Percentiles rank a stretch among this genome's conserved stretches.
phyloP scores from a whole-genome alignment of 2,888 invertebrate species.

The Keiferia lycopersicella region DNA sequence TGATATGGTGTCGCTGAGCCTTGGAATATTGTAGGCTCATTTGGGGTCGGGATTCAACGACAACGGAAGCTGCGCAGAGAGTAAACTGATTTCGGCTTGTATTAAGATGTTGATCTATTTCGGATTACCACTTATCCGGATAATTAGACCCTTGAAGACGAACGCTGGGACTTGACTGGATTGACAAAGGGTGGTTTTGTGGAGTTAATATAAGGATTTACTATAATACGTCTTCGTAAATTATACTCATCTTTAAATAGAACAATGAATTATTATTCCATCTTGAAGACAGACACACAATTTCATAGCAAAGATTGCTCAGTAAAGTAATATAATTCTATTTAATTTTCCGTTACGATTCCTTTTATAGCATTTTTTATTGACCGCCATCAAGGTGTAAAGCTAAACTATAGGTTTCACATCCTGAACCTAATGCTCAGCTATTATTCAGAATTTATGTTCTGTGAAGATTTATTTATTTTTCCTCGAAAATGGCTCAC shows the following conservation, averaged over 20 bases:
- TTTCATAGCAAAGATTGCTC: too few species aligned
- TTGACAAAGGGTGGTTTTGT: not conserved
- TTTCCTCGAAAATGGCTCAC: too few species aligned
- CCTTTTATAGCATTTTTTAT: not conserved
- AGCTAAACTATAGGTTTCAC: too few species aligned
- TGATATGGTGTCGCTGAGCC: conserved; percentile 74
- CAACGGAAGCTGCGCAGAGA: conserved; percentile 41
- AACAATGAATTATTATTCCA: too few species aligned
- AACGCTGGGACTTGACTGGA: not conserved
- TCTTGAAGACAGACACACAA: too few species aligned
- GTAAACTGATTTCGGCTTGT: conserved; percentile 45
- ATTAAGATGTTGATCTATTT: conserved; percentile 29
- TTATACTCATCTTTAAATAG: too few species aligned
- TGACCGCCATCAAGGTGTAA: not conserved
- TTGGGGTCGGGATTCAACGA: conserved; percentile 56
- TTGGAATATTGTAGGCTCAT: conserved; percentile 73
- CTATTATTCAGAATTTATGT: not conserved
- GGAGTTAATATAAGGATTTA: not conserved
- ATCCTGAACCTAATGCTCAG: not conserved
- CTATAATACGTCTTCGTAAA: not conserved
- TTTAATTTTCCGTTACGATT: too few species aligned
- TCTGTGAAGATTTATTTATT: too few species aligned
- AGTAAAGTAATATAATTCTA: too few species aligned
- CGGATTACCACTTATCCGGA: conserved; percentile 23
- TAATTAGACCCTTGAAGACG: conserved; percentile 16